phyloP scores from a whole-genome alignment of 2,113 vertebrate species.

The Microcebus griseorufus region DNA sequence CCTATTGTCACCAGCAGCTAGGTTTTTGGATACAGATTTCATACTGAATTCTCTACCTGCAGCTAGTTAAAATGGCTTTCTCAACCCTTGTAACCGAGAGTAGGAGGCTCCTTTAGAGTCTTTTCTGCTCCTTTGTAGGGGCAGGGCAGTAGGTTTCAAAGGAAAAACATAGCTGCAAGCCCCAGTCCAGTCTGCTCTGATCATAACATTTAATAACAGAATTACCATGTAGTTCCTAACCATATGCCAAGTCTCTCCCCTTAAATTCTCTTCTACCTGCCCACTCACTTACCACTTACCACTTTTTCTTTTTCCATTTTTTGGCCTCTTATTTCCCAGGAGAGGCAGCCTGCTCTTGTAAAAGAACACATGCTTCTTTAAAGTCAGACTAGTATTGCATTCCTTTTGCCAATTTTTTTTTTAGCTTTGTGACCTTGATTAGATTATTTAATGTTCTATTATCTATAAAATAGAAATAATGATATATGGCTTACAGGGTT shows the following conservation, averaged over 20 bases:
- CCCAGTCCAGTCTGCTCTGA: neutral
- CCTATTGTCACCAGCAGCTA: neutral
- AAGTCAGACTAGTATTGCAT: neutral
- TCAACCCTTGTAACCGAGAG: neutral
- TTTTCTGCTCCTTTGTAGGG: slow-evolving; percentile 14
- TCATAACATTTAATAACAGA: slow-evolving; percentile 39
- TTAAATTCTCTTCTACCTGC: neutral
- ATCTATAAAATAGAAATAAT: slow-evolving; percentile 34
- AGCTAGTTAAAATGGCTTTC: neutral
- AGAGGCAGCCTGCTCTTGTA: neutral
- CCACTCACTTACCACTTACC: neutral
- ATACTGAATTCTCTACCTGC: neutral
- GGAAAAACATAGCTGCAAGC: neutral
- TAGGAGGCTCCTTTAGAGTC: neutral
- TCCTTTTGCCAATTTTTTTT: neutral
- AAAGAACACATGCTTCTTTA: neutral
- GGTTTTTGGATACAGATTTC: slow-evolving; percentile 25
- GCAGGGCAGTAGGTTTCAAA: neutral
- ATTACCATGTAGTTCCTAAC: neutral
- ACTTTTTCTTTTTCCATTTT: neutral
- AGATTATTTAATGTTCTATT: neutral
- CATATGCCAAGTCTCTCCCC: neutral
- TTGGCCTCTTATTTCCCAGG: neutral
- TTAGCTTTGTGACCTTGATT: slow-evolving; percentile 29
- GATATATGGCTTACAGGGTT: neutral